phyloP scores from a whole-genome alignment of 2,888 invertebrate species.

The Drosophila helvetica region DNA sequence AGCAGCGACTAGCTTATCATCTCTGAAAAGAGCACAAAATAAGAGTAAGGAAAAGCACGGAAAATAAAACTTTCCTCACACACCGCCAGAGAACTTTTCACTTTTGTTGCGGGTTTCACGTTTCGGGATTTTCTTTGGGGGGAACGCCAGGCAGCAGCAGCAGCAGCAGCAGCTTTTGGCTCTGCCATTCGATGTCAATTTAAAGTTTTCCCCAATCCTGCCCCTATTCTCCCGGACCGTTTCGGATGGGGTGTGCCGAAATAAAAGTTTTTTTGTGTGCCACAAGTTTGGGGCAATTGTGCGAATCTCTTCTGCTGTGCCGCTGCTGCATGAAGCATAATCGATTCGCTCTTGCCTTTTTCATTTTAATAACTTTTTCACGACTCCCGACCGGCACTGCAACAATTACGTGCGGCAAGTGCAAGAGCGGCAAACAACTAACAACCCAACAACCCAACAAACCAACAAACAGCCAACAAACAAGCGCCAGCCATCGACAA shows the following conservation, averaged over 20 bases:
- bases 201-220: slow-evolving; percentile 60
- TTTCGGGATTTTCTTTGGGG: slow-evolving; percentile 11
- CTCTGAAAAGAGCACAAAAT: slow-evolving; percentile 40
- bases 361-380: slow-evolving; percentile 75
- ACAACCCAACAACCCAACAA: slow-evolving; percentile 49
- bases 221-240: not conserved
- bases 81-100: slow-evolving; percentile 60
- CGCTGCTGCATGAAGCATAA: slow-evolving; percentile 62
- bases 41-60: not conserved
- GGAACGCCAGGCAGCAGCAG: slow-evolving; percentile 5
- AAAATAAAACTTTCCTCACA: slow-evolving; percentile 29
- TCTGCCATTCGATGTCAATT: slow-evolving; percentile 77
- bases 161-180: slow-evolving; percentile 38
- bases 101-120: slow-evolving; percentile 55
- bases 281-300: slow-evolving; percentile 47
- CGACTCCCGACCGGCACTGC: slow-evolving; percentile 56
- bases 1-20: slow-evolving; percentile 56
- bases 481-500: slow-evolving; percentile 44
- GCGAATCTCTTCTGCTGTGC: slow-evolving; percentile 10
- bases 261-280: slow-evolving; percentile 39
- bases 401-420: slow-evolving; percentile 76
- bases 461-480: slow-evolving; percentile 27
- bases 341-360: slow-evolving; percentile 70
- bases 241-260: slow-evolving; percentile 11
- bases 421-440: slow-evolving; percentile 56